These are phyloP conservation scores for Mesopsocus fuscifrons DNA, from an alignment of 2,888 invertebrate species.

Conservation along the genomic window DNA sequence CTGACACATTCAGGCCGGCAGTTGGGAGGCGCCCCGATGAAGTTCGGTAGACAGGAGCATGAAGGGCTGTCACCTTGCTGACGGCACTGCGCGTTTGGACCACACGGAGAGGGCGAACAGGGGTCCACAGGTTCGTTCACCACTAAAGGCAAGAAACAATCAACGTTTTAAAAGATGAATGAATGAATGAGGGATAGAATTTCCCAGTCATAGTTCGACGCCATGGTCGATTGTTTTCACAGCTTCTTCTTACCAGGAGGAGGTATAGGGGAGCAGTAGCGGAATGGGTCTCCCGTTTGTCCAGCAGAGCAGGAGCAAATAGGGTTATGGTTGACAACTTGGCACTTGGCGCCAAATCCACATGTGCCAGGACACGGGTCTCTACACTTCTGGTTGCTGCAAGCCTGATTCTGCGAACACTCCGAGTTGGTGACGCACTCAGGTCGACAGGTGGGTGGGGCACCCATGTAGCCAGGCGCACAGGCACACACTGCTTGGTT, in stretches of 20 bases:
- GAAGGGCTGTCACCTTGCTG: slow-evolving; percentile 26
- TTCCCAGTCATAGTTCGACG: no score
- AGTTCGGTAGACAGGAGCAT: slow-evolving; percentile 43
- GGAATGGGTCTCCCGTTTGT: slow-evolving; percentile 63
- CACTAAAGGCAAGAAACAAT: no score
- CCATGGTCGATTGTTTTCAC: no score
- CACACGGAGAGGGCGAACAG: slow-evolving; percentile 60
- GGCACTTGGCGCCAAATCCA: slow-evolving; percentile 55
- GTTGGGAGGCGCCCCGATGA: slow-evolving; percentile 37
- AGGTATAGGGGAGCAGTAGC: slow-evolving; percentile 39
- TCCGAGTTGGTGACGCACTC: slow-evolving; percentile 70
- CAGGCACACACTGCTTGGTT: slow-evolving; percentile 62
- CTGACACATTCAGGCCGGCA: slow-evolving; percentile 29
- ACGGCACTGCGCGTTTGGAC: slow-evolving; percentile 36
- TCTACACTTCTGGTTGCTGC: slow-evolving; percentile 60
- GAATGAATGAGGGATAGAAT: no score
- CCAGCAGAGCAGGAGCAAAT: slow-evolving; percentile 56
- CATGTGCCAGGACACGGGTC: slow-evolving; percentile 71
- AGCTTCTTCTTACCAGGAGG: no score
- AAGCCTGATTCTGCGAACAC: slow-evolving; percentile 58
- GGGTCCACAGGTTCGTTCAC: slow-evolving; percentile 28
- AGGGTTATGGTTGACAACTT: slow-evolving; percentile 64
- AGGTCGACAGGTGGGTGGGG: slow-evolving; percentile 62
- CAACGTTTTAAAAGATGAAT: no score
- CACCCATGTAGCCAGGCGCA: slow-evolving; percentile 46